phyloP scores from a whole-genome alignment of 2,113 vertebrate species.

The Amazona vittata region DNA sequence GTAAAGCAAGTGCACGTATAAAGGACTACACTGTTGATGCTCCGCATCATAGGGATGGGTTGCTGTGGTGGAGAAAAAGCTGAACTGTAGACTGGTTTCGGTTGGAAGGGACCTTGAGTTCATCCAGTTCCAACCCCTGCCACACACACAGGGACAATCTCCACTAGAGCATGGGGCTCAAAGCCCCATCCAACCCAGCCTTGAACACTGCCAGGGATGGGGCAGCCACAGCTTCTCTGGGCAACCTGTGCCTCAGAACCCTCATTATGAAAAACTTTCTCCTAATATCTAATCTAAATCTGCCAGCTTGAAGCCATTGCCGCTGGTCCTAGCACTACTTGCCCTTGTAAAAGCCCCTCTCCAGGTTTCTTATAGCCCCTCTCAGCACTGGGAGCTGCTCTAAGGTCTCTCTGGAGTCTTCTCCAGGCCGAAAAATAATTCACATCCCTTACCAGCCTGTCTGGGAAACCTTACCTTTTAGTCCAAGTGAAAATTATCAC shows the following conservation, averaged over 20 bases:
- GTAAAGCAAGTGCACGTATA: neutral
- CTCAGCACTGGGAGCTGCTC: neutral
- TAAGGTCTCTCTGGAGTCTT: neutral
- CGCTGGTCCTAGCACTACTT: neutral
- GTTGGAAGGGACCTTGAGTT: neutral
- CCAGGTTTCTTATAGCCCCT: neutral
- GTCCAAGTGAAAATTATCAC: accelerated
- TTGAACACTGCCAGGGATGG: neutral
- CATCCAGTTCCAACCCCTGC: neutral
- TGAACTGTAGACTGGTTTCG: neutral
- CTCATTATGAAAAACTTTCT: neutral
- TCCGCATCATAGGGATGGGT: neutral
- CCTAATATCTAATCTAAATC: neutral
- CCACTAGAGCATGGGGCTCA: neutral
- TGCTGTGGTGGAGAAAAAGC: neutral
- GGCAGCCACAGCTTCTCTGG: neutral
- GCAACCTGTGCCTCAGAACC: neutral
- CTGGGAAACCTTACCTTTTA: neutral
- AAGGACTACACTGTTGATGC: neutral
- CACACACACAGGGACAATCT: neutral
- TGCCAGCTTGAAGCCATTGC: neutral
- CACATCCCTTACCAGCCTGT: neutral
- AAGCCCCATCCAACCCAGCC: neutral
- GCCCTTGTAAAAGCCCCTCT: neutral
- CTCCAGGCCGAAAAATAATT: neutral